Evolutionary conservation across 2,113 vertebrate species (phyloP), one percentile per base, ranked within the genome.

Genomic region (Apodemus speciosus): DNA sequence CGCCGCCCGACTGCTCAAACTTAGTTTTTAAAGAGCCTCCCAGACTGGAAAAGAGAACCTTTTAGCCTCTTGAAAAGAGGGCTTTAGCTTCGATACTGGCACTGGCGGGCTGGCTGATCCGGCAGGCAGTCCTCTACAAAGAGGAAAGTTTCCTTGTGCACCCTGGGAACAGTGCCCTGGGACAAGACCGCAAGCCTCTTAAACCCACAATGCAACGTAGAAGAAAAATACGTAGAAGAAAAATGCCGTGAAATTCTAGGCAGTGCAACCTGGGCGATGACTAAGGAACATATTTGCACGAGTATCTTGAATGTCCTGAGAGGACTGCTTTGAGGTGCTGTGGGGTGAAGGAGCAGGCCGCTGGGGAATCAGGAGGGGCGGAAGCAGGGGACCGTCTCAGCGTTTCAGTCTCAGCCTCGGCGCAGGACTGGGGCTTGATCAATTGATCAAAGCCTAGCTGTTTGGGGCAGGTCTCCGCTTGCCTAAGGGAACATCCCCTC

Each of bases 91-190:
- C 18, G 56, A 81, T 53, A 23, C 46, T 3, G 0, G n/a, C 40
- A 51, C n/a, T n/a, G n/a, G n/a, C n/a, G n/a, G n/a, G n/a, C n/a
- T n/a, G 66, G 49, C 88, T 85, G 90, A 66, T 60, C 85, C 62
- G 53, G 85, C 91, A 64, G 88, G 76, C 69, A 51, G 4, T 1
- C 20, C 46, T 66, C 87, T 35, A 95, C 90, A 95, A 95, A 94
- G 93, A 95, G 93, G 77, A 20, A 81, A 38, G 32, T 75, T 96
- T 88, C 95, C 90, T 68, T 96, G 88, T 93, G 93, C 85, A 75
- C 43, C 69, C 51, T 73, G 60, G 49, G 85, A 94, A 92, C 95
- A 95, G 89, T 94, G 90, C 90, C 92, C 90, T 62, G 84, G 87
- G 92, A 56, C 89, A 38, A 46, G 77, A 8, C 88, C 49, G 95